phyloP scores from a whole-genome alignment of 2,113 vertebrate genomes.

The Silurus glanis region DNA sequence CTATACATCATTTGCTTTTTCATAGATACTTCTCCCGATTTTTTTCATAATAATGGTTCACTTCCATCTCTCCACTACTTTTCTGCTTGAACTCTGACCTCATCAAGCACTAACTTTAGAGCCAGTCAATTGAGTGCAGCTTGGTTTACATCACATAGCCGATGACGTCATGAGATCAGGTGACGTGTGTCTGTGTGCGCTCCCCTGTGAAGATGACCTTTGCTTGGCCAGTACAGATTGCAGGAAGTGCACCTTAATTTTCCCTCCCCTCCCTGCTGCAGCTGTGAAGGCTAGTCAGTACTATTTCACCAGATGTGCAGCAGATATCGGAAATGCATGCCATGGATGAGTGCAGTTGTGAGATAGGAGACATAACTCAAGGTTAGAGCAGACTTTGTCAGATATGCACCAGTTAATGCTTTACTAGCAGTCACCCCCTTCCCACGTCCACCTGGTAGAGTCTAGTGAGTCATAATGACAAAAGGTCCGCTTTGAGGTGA shows the following conservation, averaged over 20 bases:
- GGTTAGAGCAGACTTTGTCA: conserved; percentile 52
- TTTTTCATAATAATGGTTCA: not conserved
- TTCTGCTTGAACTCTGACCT: conserved; percentile 15
- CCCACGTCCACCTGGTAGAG: conserved; percentile 33
- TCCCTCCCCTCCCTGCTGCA: conserved; percentile 34
- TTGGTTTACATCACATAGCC: conserved; percentile 39
- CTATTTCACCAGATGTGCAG: conserved; percentile 57
- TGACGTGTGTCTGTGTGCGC: conserved; percentile 44
- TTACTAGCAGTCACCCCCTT: conserved; percentile 43
- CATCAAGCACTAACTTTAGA: conserved; percentile 36
- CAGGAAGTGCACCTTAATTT: conserved; percentile 55
- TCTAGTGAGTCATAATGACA: conserved; percentile 38
- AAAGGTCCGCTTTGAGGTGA: conserved; percentile 12
- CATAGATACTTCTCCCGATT: not conserved
- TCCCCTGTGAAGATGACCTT: conserved; percentile 53
- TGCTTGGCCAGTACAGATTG: conserved; percentile 44
- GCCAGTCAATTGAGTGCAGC: conserved; percentile 19
- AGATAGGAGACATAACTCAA: conserved; percentile 55
- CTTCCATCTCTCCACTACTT: not conserved
- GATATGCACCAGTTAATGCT: conserved; percentile 52
- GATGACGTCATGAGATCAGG: conserved; percentile 46
- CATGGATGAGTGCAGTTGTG: conserved; percentile 53
- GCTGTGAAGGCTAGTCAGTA: conserved; percentile 40
- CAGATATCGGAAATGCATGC: conserved; percentile 51
- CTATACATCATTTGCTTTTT: not conserved